Evolutionary conservation across 2,113 vertebrate genomes (phyloP), one percentile per base, ranked within the genome.

Genomic region (Cromileptes altivelis): DNA sequence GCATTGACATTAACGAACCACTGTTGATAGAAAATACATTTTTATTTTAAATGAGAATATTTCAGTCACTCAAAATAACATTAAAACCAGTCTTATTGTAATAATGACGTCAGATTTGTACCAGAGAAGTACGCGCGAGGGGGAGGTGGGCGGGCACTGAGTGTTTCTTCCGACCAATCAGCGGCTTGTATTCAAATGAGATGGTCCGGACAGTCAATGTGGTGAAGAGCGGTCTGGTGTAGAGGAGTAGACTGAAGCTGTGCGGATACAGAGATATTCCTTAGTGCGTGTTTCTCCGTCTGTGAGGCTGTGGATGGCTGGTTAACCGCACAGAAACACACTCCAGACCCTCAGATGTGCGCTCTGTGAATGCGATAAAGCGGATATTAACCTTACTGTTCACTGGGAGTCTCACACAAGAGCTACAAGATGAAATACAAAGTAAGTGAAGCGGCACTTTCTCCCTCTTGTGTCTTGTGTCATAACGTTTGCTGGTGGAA

Each of bases 351-450:
- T 85, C 88, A 55, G n/a, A 91, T 87, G 89, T 23, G 69, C 77
- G 56, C 86, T 53, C 64, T 58, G 50, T 78, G 73, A 75, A 33
- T 23, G 81, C 82, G 18, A 69, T 30, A 77, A 80, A 83, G 67
- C 87, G 94, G 94, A 94, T 95, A 78, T 75, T 82, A 90, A 86
- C 85, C 65, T 85, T 71, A 86, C 78, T 69, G 60, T 47, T 25
- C 18, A 11, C 45, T 56, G 19, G 53, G 52, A 71, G 84, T 86
- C 82, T 33, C 17, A 47, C 53, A 75, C 45, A 70, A 49, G 84
- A 87, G 70, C 60, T 19, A 45, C 80, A 89, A 81, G 18, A 96
- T 96, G 95, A 96, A 96, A 88, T 95, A 95, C 84, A 95, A 95
- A 95, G 95, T 96, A 93, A 96, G 95, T 94, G 78, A 49, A 45